Percentiles rank a stretch among this genome's conserved stretches.
Conservation (phyloP, 2,113 vertebrate species). For the Muntiacus muntjak region DNA sequence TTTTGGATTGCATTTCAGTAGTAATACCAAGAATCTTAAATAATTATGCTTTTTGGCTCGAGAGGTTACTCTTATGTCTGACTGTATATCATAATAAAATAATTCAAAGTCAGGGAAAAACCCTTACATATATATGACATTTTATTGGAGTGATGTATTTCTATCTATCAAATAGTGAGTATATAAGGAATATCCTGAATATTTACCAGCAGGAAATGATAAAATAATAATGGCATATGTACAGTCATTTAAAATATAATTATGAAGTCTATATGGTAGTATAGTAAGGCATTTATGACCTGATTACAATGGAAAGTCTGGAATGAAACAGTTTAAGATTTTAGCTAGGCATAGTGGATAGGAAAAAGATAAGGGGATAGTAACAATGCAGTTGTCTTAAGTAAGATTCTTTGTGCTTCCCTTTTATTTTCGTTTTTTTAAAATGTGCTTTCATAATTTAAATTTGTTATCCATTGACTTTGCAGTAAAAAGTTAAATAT, state of each 20-base stretch:
- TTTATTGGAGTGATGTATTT: not conserved
- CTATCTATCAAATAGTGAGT: not conserved
- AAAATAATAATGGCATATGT: not conserved
- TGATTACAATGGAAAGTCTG: not conserved
- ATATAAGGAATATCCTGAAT: not conserved
- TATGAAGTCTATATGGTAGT: not conserved
- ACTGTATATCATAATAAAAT: not conserved
- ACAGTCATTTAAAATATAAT: conserved; percentile 8
- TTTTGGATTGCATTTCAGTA: not conserved
- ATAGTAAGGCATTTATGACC: not conserved
- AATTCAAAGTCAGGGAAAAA: not conserved
- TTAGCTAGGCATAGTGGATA: not conserved
- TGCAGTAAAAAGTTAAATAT: not conserved
- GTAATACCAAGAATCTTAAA: conserved; percentile 6
- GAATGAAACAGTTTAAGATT: not conserved
- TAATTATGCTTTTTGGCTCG: not conserved
- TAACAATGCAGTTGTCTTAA: conserved; percentile 6
- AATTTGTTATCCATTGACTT: not conserved
- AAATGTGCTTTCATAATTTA: not conserved
- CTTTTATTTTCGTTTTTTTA: conserved; percentile 11
- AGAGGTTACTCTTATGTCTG: not conserved
- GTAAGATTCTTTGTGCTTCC: conserved; percentile 3
- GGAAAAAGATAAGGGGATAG: not conserved
- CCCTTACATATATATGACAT: not conserved
- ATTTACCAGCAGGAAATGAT: not conserved